Conservation (phyloP, 2,797 vertebrate genomes). For the Bradypus variegatus region DNA sequence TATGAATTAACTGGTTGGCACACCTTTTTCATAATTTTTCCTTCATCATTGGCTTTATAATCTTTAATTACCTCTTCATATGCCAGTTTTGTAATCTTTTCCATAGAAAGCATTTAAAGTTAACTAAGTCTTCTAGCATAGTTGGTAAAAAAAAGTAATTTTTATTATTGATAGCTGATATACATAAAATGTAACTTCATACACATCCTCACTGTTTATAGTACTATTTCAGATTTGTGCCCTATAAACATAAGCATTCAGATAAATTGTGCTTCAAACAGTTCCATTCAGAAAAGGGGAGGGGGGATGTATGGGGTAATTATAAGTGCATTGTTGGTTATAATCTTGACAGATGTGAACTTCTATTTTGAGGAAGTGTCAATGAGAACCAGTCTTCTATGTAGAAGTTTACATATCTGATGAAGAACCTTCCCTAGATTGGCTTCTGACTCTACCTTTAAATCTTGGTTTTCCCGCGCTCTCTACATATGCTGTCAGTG, state of each 20-base stretch:
- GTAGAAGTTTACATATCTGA: background rate
- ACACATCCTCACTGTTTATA: background rate
- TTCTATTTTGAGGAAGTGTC: background rate
- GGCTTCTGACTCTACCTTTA: background rate
- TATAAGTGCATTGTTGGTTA: background rate
- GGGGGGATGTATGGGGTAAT: too few species aligned
- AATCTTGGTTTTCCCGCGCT: background rate
- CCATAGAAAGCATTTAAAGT: background rate
- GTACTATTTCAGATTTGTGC: background rate
- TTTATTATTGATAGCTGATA: background rate
- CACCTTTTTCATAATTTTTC: background rate
- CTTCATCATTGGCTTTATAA: background rate
- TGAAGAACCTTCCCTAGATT: background rate
- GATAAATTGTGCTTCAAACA: background rate
- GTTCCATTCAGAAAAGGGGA: background rate
- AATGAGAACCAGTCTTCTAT: background rate
- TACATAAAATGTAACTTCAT: background rate
- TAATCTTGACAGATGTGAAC: background rate
- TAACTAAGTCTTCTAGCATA: background rate
- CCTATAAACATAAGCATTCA: background rate
- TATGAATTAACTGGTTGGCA: background rate
- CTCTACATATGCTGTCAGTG: accelerated
- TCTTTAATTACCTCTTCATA: background rate
- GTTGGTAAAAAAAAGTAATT: background rate
- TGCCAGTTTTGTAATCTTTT: background rate